These are phyloP conservation scores for Aplysia californica DNA, from an alignment of 1,140 invertebrate genomes.

Conservation along the genomic window DNA sequence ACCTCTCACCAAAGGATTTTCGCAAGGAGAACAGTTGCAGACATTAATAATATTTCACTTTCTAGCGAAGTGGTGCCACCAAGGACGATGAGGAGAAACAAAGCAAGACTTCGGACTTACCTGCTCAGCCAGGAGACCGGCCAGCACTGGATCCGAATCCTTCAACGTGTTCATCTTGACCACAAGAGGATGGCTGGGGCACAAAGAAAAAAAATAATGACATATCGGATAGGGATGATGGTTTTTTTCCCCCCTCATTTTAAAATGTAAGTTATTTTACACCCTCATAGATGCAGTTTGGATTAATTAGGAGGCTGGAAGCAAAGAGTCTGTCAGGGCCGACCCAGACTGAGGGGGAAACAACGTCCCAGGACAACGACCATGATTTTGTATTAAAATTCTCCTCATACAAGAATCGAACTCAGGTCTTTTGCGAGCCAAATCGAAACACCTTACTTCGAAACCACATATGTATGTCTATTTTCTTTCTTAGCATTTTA, in stretches of 20 bases:
- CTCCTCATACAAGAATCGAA: too few species aligned
- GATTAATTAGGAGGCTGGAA: background rate
- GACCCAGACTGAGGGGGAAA: background rate
- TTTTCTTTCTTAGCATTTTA: too few species aligned
- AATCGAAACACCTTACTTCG: too few species aligned
- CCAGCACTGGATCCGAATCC: slow-evolving; percentile 81
- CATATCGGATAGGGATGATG: background rate
- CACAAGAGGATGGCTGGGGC: slow-evolving; percentile 85
- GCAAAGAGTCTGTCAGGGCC: background rate
- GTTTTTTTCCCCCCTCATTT: background rate
- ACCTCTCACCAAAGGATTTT: too few species aligned
- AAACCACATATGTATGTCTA: too few species aligned
- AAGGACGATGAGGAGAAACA: too few species aligned
- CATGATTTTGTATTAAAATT: too few species aligned
- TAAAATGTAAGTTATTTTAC: background rate
- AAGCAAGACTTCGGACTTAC: too few species aligned
- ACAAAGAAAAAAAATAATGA: slow-evolving; percentile 19
- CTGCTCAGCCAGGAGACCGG: slow-evolving; percentile 87
- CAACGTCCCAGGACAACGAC: background rate
- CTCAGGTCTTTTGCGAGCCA: too few species aligned
- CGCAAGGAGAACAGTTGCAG: too few species aligned
- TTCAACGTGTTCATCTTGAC: slow-evolving; percentile 86
- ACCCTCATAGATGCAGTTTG: background rate
- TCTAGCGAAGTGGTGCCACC: too few species aligned
- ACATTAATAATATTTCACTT: too few species aligned